Base-by-base conservation (phyloP, 2,888 invertebrate genomes). In the Macropis europaea region DNA sequence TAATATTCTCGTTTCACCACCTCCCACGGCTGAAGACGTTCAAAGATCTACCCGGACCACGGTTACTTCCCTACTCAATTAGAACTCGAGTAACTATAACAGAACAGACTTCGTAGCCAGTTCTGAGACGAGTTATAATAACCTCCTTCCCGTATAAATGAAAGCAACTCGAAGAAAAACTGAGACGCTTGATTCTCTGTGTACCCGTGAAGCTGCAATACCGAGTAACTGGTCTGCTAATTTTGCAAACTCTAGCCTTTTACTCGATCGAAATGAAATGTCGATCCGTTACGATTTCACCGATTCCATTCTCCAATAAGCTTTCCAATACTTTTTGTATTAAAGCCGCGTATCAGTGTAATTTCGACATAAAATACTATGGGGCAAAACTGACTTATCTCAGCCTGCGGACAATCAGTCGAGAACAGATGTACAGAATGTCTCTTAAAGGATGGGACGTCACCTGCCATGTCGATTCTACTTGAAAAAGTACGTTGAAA, bases 1-100 rank as follows among this genome's bases (percentile, higher is more conserved):
- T 69, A 69, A 69, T 69, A 69, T 68, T 69, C 69, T 45, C 69
- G 57, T 57, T 68, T 57, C 68, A 30, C 56, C 48, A 36, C 36
- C 30, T 32, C 1, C 50, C 50, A 2, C 26, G 26, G 5, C 19
- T 2, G n/a, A 26, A 30, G 26, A 17, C 19, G 50, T 45, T 68
- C 68, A 52, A 15, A 68, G 57, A 57, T 57, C 50, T 32, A 45
- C 40, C n/a, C n/a, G 7, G 6, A 11, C 43, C 11, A 15, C n/a
- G 32, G 24, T 1, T 69, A 69, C 59, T 52, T 57, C 28, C 43
- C 57, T 69, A 59, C 59, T 45, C 70, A 69, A 69, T 69, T 69
- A 68, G 69, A 69, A 69, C 43, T 52, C 45, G 50, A 24, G 22
- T 43, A 52, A 45, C 45, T 59, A 68, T 59, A 59, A 28, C 52